Percentiles rank a stretch among this genome's conserved stretches.
Evolutionary conservation across 1,140 invertebrate species (phyloP).

Genomic region (Caenorhabditis latens): DNA sequence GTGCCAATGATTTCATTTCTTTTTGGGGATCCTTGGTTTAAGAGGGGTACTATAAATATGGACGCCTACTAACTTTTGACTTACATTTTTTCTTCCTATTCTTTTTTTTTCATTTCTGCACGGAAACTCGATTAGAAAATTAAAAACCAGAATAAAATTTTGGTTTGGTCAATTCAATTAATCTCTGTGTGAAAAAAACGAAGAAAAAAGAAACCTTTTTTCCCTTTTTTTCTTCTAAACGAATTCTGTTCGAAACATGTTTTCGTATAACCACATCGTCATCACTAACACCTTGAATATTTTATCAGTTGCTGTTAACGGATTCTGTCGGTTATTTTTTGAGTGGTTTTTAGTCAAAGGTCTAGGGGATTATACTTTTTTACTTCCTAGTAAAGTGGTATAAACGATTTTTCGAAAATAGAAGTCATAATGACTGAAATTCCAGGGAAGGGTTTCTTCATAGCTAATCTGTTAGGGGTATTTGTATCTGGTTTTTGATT

Average conservation of each 20-base stretch:
- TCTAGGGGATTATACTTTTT: not conserved
- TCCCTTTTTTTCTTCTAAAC: not conserved
- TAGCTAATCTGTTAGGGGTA: too few relatives aligned
- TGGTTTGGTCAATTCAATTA: slow-evolving; percentile 25
- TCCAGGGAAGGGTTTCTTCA: too few relatives aligned
- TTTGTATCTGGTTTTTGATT: too few relatives aligned
- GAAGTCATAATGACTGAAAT: too few relatives aligned
- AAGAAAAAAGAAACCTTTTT: slow-evolving; percentile 20
- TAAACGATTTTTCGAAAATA: too few relatives aligned
- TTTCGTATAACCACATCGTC: too few relatives aligned
- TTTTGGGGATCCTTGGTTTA: too few relatives aligned
- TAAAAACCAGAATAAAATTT: not conserved
- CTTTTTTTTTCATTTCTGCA: not conserved
- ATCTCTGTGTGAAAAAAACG: slow-evolving; percentile 44
- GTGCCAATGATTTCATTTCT: slow-evolving; percentile 7
- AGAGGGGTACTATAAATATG: too few relatives aligned
- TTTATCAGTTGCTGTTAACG: not conserved
- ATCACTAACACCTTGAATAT: not conserved
- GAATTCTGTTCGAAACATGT: not conserved
- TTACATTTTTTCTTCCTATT: too few relatives aligned
- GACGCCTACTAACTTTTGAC: too few relatives aligned
- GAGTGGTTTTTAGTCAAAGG: not conserved
- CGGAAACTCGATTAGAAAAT: not conserved
- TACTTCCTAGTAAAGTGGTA: too few relatives aligned
- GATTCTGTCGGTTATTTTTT: not conserved